Conservation (phyloP, 2,797 vertebrate species). For the Pseudochirops cupreus region DNA sequence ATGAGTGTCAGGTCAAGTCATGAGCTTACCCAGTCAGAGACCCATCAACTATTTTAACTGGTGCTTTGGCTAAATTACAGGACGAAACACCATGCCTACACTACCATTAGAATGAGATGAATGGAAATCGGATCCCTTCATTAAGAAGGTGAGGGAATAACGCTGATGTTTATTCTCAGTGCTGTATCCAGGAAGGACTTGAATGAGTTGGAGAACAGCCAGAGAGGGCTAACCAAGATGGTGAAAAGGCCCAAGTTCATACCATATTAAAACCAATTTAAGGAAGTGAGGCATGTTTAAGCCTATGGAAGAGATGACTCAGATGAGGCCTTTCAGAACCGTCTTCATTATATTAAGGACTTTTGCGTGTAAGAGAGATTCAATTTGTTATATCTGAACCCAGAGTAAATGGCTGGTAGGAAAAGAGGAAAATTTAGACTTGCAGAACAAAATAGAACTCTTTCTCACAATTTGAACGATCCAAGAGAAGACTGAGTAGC, state of each 20-base stretch:
- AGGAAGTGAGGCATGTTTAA: neutral
- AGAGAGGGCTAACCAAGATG: neutral
- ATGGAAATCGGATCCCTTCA: neutral
- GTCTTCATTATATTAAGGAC: neutral
- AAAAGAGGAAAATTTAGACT: neutral
- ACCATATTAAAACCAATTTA: neutral
- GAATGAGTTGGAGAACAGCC: neutral
- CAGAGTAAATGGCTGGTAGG: neutral
- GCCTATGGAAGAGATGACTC: neutral
- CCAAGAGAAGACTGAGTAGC: neutral
- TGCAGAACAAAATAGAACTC: neutral
- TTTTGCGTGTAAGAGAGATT: neutral
- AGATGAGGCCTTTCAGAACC: neutral
- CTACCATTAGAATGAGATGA: neutral
- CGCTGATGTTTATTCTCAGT: neutral
- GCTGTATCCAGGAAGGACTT: neutral
- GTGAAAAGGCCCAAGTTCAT: neutral
- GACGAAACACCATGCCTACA: neutral
- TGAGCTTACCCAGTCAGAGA: neutral
- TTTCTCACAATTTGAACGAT: neutral
- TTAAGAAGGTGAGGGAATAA: neutral
- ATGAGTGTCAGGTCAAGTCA: constrained; percentile 15
- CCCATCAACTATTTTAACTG: constrained; percentile 23
- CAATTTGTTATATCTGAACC: neutral
- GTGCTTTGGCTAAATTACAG: constrained; percentile 41